These are phyloP conservation scores for Semicossyphus pulcher DNA, from an alignment of 2,113 vertebrate genomes.

Conservation along the genomic window DNA sequence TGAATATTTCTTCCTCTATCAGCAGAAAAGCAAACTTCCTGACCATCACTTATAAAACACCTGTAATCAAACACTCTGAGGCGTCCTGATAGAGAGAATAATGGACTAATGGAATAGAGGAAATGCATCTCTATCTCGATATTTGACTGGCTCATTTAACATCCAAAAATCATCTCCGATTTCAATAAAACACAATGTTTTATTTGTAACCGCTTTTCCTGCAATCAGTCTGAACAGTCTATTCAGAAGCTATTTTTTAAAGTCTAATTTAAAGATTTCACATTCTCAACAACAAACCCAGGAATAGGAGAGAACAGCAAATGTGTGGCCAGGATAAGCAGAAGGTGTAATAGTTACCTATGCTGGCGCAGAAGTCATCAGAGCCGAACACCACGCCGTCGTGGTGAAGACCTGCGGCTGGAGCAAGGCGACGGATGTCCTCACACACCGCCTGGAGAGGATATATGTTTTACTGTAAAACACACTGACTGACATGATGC, in stretches of 20 bases:
- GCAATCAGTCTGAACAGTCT: too few species aligned
- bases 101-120: not conserved
- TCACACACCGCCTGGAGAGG: slow-evolving; percentile 91
- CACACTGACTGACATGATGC: slow-evolving; percentile 13
- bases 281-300: not conserved
- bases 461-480: slow-evolving; percentile 54
- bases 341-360: slow-evolving; percentile 85
- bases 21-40: not conserved
- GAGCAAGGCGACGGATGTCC: slow-evolving; percentile 84
- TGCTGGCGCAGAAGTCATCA: slow-evolving; percentile 99
- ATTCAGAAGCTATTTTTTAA: too few species aligned
- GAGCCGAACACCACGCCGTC: slow-evolving; percentile 97
- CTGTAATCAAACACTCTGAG: too few species aligned
- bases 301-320: not conserved
- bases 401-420: slow-evolving; percentile 88
- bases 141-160: not conserved
- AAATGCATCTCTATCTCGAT: not conserved
- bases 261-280: too few species aligned
- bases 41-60: too few species aligned
- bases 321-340: not conserved
- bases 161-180: not conserved
- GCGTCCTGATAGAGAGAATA: not conserved
- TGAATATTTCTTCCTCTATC: not conserved
- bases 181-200: not conserved
- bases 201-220: not conserved